Percentiles rank a stretch among this genome's conserved stretches.
Evolutionary conservation across 2,113 vertebrate species (phyloP).

Genomic region (Reinhardtius hippoglossoides): DNA sequence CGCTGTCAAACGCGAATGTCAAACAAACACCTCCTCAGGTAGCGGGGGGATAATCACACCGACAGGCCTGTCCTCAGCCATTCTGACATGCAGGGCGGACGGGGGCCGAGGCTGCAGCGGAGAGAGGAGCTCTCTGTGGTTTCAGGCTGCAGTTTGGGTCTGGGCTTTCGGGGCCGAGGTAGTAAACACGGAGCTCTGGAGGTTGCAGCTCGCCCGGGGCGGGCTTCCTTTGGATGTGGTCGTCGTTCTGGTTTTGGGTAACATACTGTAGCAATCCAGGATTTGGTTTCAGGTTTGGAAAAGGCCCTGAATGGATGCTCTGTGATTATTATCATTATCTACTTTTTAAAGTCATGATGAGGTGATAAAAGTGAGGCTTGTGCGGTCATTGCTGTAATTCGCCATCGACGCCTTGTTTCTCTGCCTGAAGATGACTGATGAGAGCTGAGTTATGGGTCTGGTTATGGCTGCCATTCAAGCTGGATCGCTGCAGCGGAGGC

Average conservation of each 20-base stretch:
- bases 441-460: conserved; percentile 6
- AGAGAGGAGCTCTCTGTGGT: neutral
- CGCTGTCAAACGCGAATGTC: conserved; percentile 87
- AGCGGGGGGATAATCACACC: conserved; percentile 85
- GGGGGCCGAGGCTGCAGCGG: conserved; percentile 3
- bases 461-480: neutral
- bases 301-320: neutral
- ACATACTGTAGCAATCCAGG: conserved; percentile 19
- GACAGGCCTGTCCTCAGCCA: conserved; percentile 87
- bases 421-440: neutral
- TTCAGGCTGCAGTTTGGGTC: conserved; percentile 4
- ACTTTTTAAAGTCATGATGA: conserved; percentile 30
- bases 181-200: conserved; percentile 13
- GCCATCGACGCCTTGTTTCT: conserved; percentile 11
- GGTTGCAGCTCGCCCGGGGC: neutral
- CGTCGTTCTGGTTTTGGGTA: conserved; percentile 15
- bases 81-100: conserved; percentile 72
- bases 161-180: conserved; percentile 22
- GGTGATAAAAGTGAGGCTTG: conserved; percentile 49
- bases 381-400: conserved; percentile 9
- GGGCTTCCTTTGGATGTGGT: conserved; percentile 22
- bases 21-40: conserved; percentile 91
- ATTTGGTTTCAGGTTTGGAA: conserved; percentile 44
- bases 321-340: conserved; percentile 35
- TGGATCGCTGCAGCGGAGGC: neutral